phyloP scores from a whole-genome alignment of 2,113 vertebrate genomes.

The Haemorhous mexicanus region DNA sequence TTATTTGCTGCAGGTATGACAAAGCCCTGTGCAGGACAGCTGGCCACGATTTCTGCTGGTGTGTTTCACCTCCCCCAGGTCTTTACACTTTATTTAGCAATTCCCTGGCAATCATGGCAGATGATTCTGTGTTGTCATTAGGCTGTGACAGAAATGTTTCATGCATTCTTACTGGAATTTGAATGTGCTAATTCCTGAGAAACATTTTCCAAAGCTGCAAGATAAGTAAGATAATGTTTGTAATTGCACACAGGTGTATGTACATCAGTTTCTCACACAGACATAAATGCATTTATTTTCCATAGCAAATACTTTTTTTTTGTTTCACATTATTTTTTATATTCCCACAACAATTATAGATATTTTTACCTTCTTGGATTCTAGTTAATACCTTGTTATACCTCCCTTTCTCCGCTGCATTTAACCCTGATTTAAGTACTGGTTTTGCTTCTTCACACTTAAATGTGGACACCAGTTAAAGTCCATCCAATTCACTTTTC shows the following conservation, averaged over 20 bases:
- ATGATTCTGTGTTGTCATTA: neutral
- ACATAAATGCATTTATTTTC: neutral
- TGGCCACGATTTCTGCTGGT: neutral
- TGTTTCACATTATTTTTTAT: neutral
- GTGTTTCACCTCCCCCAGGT: neutral
- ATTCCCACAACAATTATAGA: neutral
- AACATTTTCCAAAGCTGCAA: neutral
- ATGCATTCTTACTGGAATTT: neutral
- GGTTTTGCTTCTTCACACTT: neutral
- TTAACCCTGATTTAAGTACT: neutral
- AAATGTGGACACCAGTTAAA: neutral
- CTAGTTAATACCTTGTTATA: neutral
- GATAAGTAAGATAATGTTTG: neutral
- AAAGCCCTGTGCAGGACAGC: neutral
- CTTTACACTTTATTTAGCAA: neutral
- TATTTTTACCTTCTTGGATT: neutral
- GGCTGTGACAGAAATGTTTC: neutral
- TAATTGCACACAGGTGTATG: neutral
- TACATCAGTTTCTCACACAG: neutral
- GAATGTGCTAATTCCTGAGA: neutral
- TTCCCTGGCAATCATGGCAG: neutral
- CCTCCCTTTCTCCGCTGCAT: neutral
- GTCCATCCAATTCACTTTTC: neutral
- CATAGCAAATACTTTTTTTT: neutral
- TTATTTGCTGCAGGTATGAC: neutral